Base-by-base conservation (phyloP, 2,888 invertebrate species). In the Corythucha ciliata region DNA sequence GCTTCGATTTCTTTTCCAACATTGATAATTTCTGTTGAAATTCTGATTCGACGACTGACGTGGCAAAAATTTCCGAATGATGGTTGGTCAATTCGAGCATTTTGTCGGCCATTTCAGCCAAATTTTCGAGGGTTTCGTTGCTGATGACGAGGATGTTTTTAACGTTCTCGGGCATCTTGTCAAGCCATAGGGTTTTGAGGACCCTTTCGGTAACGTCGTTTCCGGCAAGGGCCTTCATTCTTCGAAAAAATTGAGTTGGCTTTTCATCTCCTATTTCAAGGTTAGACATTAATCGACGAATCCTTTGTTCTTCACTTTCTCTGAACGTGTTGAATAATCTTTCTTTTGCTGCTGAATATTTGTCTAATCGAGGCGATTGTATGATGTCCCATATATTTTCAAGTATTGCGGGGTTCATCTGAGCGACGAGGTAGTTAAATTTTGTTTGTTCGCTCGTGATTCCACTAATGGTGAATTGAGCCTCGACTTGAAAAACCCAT, bases 401-500 rank as follows among this genome's bases (percentile, higher is more conserved):
- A 27, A 52, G 29, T n/a, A 22, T 22, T 21, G 44, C 33, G 12
- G 22, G 10, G n/a, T 49, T 45, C n/a, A 47, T 18, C 18, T 52
- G 46, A 2, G 33, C 33, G 18, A 52, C 25, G 2, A 52, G 12
- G 7, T 39, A 47, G 22, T 53, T 48, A 29, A 49, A 51, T 29
- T 49, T 53, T 12, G 50, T 54, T 4, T 10, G 3, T 29, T 54
- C 50, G 3, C n/a, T 39, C 3, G 25, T 39, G 21, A 54, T 33
- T n/a, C 36, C 33, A 5, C 16, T 21, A 2, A 21, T 4, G 7
- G 26, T 32, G 27, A 53, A 53, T 14, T 34, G 32, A 12, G 54
- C 54, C 42, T 54, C 47, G 4, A 46, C 51, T 40, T 47, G 46
- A 20, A 2, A 32, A 29, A 54, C 46, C 54, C 47, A 54, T 20